Conservation (phyloP, 2,888 invertebrate genomes). For the Macrostomum cliftonense region DNA sequence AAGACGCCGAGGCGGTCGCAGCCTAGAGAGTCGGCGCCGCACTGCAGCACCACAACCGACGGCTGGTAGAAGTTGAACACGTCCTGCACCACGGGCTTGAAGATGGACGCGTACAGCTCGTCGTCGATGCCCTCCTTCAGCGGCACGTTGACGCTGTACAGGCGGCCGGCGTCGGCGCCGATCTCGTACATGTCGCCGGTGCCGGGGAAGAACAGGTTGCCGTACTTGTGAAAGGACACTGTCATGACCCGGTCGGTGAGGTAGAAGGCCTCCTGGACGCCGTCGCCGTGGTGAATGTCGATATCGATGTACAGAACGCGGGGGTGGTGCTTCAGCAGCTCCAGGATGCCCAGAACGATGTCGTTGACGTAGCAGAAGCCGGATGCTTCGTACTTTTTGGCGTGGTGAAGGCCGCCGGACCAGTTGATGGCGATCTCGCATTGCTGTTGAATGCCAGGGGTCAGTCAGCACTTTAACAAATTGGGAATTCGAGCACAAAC, state of each 20-base stretch:
- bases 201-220: constrained; percentile 89
- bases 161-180: constrained; percentile 79
- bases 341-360: constrained; percentile 87
- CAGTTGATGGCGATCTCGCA: constrained; percentile 91
- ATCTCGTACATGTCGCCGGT: constrained; percentile 82
- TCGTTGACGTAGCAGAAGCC: constrained; percentile 98
- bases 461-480: too few species aligned
- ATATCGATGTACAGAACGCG: constrained; percentile 92
- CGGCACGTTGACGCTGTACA: constrained; percentile 94
- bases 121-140: constrained; percentile 93
- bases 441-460: constrained; percentile 20
- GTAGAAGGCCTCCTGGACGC: constrained; percentile 89
- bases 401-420: constrained; percentile 96
- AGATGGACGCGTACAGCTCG: constrained; percentile 45
- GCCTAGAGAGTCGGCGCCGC: constrained; percentile 91
- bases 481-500: too few species aligned
- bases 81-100: constrained; percentile 65
- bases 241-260: constrained; percentile 95
- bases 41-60: constrained; percentile 84
- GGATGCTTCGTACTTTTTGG: constrained; percentile 91
- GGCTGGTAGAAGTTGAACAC: constrained; percentile 94
- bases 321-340: constrained; percentile 69
- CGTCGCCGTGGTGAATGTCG: constrained; percentile 69
- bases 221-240: constrained; percentile 94
- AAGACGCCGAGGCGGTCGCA: constrained; percentile 88